Evolutionary conservation across 1,140 invertebrate genomes (phyloP).

Genomic region (Pseudomyrmex sp.): DNA sequence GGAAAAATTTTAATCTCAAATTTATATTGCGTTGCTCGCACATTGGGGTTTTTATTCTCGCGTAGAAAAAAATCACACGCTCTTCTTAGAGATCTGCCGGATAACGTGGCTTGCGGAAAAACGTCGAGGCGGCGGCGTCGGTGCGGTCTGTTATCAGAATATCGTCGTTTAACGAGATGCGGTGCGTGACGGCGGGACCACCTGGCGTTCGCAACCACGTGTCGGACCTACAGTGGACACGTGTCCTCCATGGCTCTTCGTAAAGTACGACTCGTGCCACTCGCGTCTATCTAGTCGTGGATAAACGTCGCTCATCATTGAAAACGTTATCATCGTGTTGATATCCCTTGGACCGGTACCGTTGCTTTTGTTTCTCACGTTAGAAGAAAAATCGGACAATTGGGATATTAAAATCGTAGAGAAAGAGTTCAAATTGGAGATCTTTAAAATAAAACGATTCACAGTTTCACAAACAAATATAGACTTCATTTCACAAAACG

Average conservation of each 20-base stretch:
- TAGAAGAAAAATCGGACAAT: neutral
- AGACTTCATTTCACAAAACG: neutral
- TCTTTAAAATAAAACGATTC: too few relatives aligned
- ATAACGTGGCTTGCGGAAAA: constrained; percentile 68
- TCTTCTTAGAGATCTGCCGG: constrained; percentile 45
- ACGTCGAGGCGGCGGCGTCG: constrained; percentile 61
- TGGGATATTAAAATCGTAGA: neutral
- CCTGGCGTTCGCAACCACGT: constrained; percentile 74
- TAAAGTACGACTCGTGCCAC: constrained; percentile 55
- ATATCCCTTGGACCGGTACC: too few relatives aligned
- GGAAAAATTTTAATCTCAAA: neutral
- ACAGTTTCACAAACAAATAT: neutral
- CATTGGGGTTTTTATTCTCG: constrained; percentile 46
- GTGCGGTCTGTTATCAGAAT: constrained; percentile 70
- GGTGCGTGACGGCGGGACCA: constrained; percentile 73
- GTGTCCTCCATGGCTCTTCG: constrained; percentile 71
- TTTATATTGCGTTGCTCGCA: neutral
- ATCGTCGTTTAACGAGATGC: constrained; percentile 73
- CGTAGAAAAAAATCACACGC: constrained; percentile 47
- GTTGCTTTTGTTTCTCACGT: neutral
- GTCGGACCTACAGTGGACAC: constrained; percentile 74
- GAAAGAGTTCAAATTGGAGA: neutral
- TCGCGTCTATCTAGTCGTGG: constrained; percentile 58
- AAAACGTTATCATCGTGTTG: constrained; percentile 36
- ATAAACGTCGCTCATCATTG: constrained; percentile 28